Evolutionary conservation across 2,888 invertebrate genomes (phyloP).

Genomic region (Mesoligia furuncula): DNA sequence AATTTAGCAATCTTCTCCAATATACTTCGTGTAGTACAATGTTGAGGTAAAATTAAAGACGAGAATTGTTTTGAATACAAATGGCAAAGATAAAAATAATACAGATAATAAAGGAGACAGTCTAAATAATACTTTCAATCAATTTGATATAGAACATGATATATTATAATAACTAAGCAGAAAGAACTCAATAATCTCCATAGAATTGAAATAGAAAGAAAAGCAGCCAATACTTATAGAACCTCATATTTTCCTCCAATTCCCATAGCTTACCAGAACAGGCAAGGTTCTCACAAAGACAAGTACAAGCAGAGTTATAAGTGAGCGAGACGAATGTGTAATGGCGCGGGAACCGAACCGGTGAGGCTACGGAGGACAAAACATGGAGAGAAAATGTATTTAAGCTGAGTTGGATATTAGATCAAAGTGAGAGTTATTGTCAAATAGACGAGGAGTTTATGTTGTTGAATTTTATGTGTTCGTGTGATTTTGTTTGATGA

Average conservation of each 20-base stretch:
- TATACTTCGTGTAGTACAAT: too few species aligned
- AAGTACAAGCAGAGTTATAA: conserved; percentile 73
- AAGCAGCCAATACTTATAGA: conserved; percentile 38
- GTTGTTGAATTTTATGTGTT: background rate
- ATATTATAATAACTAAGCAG: background rate
- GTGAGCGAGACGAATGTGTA: conserved; percentile 87
- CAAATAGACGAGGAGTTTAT: conserved; percentile 3
- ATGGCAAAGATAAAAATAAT: background rate
- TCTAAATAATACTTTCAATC: fast-evolving
- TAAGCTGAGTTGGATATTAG: conserved; percentile 18
- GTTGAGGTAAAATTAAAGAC: background rate
- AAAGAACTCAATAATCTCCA: conserved; percentile 2
- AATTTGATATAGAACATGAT: background rate
- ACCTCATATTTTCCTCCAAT: conserved; percentile 54
- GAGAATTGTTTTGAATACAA: background rate
- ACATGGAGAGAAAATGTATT: conserved; percentile 43
- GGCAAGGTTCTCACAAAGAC: conserved; percentile 73
- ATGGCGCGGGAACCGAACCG: conserved; percentile 81
- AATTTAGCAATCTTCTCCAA: too few species aligned
- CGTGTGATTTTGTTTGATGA: background rate
- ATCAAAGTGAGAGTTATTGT: conserved; percentile 19
- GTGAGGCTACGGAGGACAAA: conserved; percentile 60
- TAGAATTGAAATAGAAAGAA: conserved; percentile 28
- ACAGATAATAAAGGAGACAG: background rate
- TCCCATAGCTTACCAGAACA: conserved; percentile 58